Percentiles rank a stretch among this genome's conserved stretches.
Evolutionary conservation across 1,140 invertebrate genomes (phyloP).

Genomic region (Olivierus martensii): DNA sequence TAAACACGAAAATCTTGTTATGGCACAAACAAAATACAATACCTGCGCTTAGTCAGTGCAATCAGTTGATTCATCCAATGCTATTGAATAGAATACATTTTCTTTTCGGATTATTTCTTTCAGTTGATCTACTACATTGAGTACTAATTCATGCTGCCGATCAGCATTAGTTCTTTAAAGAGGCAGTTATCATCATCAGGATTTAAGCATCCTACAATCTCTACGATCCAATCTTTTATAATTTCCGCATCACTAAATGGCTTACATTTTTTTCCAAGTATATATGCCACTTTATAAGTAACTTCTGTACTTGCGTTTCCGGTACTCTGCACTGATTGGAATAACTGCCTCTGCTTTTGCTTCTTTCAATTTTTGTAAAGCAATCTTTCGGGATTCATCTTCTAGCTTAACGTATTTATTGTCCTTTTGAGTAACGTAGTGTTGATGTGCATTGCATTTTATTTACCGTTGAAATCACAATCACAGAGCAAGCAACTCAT

Average conservation of each 20-base stretch:
- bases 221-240: not conserved
- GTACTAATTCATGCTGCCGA: not conserved
- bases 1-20: not conserved
- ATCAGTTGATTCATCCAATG: not conserved
- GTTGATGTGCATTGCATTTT: too few relatives aligned
- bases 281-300: not conserved
- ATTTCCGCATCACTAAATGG: not conserved
- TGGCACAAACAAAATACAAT: not conserved
- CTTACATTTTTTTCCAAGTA: not conserved
- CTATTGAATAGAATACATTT: not conserved
- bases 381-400: too few relatives aligned
- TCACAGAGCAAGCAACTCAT: too few relatives aligned
- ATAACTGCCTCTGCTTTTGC: too few relatives aligned
- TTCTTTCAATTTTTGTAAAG: too few relatives aligned
- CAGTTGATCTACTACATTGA: not conserved
- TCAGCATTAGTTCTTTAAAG: not conserved
- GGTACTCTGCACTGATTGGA: too few relatives aligned
- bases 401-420: too few relatives aligned
- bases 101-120: not conserved
- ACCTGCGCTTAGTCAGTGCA: not conserved
- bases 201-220: not conserved
- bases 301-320: too few relatives aligned
- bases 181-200: not conserved
- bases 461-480: too few relatives aligned
- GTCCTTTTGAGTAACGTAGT: too few relatives aligned